phyloP scores from a whole-genome alignment of 35 echinoderm and acorn worm species.

The Strongylocentrotus purpuratus region DNA sequence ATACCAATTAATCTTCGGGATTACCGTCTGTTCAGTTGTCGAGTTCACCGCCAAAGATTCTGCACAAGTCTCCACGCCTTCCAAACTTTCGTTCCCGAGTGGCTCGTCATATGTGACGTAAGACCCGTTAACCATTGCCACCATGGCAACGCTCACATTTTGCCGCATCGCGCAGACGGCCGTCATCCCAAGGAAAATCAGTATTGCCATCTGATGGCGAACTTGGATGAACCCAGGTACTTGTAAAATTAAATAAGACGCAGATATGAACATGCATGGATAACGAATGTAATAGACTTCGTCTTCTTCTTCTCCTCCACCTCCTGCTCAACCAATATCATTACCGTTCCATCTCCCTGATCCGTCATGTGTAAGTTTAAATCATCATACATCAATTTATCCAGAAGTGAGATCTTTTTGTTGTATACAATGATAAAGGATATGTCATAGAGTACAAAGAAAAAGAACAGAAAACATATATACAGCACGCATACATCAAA shows the following conservation, averaged over 20 bases:
- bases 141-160: slow-evolving; percentile 92
- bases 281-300: background rate
- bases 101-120: slow-evolving; percentile 3
- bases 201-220: slow-evolving; percentile 68
- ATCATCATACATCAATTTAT: no score
- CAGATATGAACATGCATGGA: background rate
- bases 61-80: background rate
- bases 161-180: slow-evolving; percentile 94
- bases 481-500: no score
- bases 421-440: no score
- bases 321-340: no score
- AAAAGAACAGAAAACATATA: no score
- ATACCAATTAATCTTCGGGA: no score
- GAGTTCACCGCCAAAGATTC: background rate
- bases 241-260: background rate
- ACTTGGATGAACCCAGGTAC: slow-evolving; percentile 55
- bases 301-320: no score
- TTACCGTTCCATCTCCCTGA: no score
- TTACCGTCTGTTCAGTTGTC: no score
- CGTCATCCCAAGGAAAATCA: slow-evolving; percentile 77
- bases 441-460: no score
- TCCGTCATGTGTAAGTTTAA: no score
- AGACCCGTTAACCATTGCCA: slow-evolving; percentile 90
- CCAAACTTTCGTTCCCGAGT: background rate
- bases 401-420: no score